Base-by-base conservation (phyloP, 2,113 vertebrate species). In the Paramisgurnus dabryanus region DNA sequence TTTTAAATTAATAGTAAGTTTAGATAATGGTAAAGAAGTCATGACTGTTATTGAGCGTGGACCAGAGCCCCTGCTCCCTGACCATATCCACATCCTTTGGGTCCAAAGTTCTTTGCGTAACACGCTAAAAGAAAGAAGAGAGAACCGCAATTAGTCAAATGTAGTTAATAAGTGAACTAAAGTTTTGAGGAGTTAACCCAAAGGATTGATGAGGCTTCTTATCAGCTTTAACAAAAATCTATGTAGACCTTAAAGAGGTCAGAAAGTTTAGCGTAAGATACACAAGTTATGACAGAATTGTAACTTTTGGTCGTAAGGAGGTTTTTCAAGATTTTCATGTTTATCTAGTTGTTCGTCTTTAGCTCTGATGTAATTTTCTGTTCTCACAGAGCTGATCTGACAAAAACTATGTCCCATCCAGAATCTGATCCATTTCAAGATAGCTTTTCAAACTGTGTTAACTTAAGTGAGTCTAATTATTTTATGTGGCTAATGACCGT, bases 81-180 rank as follows among this genome's bases (percentile, higher is more conserved):
- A 41, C 97, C 97, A 0, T 95, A 98, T 17, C 97, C 97, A 78
- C 95, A 98, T 70, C 96, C 97, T 83, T 97, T 99, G 66, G 96
- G 97, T 17, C 97, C 97, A 3, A 98, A 99, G 87, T 95, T 94
- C 89, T 98, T 98, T 66, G 95, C 94, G 0, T 98, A 98, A 85
- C 96, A 99, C 18, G 89, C 96, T 99, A 91, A 72, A 80, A 69
- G 22, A 75, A 83, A 73, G 67, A 67, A 73, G 27, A 55, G 4
- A 64, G 2, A 85, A 60, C 82, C 7, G 5, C 9, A 63, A 22
- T 10, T 0, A 64, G n/a, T 57, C 43, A 43, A 49, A 60, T 34
- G 13, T 7, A 27, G 55, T 22, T 43, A 2, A 58, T 72, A 0
- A 41, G 53, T 18, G 34, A 72, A 27, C 9, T 8, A 39, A 3